Conservation (phyloP, 2,888 invertebrate species). For the Himalopsyche kuldschensis region DNA sequence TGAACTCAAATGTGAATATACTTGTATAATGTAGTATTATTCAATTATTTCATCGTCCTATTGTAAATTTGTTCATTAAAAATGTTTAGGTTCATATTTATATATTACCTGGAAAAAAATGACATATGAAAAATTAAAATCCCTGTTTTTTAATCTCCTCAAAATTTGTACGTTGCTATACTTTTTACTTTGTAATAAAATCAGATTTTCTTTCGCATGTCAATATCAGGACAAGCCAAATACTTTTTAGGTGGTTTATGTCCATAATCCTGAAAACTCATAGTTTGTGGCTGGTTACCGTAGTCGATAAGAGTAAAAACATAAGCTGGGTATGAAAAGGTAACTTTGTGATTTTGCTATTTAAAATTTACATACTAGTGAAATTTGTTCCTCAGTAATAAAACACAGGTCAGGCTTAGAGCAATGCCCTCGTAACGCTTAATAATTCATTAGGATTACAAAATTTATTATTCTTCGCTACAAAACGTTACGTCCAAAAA, state of each 20-base stretch:
- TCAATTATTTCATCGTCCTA: too few species aligned
- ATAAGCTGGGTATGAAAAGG: neutral
- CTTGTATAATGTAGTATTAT: too few species aligned
- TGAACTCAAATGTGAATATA: too few species aligned
- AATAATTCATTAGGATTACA: neutral
- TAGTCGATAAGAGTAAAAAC: neutral
- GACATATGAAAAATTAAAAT: too few species aligned
- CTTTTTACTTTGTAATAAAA: too few species aligned
- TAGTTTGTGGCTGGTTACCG: neutral
- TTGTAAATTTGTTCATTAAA: too few species aligned
- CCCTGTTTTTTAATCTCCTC: too few species aligned
- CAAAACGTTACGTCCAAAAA: neutral
- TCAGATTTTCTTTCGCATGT: too few species aligned
- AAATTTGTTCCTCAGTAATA: neutral
- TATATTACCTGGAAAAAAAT: too few species aligned
- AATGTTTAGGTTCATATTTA: too few species aligned
- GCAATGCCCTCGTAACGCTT: neutral
- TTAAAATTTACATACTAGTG: neutral
- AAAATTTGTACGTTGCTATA: too few species aligned
- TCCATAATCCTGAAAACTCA: neutral
- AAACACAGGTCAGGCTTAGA: neutral
- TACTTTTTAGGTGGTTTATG: neutral
- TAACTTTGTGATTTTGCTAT: neutral
- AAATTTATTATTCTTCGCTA: neutral
- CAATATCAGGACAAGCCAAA: too few species aligned